Conservation (phyloP, 2,888 invertebrate species). For the Entomobrya proxima region DNA sequence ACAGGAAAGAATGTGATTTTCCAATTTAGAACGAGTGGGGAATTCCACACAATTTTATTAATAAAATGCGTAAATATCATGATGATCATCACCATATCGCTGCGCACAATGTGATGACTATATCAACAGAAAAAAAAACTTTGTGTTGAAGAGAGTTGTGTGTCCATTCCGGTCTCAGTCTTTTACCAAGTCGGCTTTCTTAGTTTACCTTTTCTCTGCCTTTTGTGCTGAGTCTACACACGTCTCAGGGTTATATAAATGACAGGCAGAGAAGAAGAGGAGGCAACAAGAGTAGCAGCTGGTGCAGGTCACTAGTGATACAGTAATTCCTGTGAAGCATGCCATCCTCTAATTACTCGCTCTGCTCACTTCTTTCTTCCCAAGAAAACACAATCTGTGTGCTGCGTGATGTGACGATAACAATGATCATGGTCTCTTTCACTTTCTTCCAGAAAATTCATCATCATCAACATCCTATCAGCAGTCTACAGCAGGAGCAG, state of each 20-base stretch:
- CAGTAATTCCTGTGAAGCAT: constrained; percentile 27
- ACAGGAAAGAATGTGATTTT: too few relatives aligned
- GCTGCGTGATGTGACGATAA: not conserved
- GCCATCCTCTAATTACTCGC: constrained; percentile 39
- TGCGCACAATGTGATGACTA: too few relatives aligned
- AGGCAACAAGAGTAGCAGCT: not conserved
- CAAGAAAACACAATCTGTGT: not conserved
- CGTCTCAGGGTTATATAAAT: too few relatives aligned
- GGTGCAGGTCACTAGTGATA: constrained; percentile 11
- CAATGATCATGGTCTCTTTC: not conserved
- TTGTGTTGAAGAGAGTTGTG: not conserved
- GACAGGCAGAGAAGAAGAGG: not conserved
- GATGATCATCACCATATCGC: too few relatives aligned
- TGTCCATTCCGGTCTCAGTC: not conserved
- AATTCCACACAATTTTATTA: constrained; percentile 7
- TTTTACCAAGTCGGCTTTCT: not conserved
- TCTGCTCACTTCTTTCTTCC: not conserved
- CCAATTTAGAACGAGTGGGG: not conserved
- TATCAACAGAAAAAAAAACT: not conserved
- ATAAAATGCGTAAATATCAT: not conserved
- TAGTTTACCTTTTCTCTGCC: not conserved
- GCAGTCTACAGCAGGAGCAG: not conserved
- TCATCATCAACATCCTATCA: not conserved
- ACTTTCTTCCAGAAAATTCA: not conserved
- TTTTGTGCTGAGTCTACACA: too few relatives aligned